Evolutionary conservation across 2,797 vertebrate genomes (phyloP).

Genomic region (Rousettus madagascariensis): DNA sequence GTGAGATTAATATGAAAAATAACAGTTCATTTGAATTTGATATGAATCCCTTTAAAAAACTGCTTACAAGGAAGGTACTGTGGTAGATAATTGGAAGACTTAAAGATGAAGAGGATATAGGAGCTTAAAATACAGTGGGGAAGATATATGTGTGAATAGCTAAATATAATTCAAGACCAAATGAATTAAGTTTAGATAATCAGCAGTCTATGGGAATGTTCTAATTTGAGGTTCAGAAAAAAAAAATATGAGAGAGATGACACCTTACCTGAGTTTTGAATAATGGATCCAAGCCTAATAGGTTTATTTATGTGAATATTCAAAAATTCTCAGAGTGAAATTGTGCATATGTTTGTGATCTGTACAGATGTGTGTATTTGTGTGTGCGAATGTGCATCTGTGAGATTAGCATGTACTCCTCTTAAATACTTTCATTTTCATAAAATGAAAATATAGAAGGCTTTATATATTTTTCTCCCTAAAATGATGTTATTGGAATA

Average conservation of each 20-base stretch:
- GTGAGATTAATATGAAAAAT: slow-evolving; percentile 2
- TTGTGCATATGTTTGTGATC: background rate
- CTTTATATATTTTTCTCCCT: background rate
- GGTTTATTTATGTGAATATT: slow-evolving; percentile 1
- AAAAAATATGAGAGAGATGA: background rate
- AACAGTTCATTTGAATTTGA: background rate
- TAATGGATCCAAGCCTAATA: background rate
- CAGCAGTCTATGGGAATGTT: background rate
- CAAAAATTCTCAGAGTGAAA: background rate
- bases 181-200: background rate
- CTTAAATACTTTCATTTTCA: background rate
- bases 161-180: background rate
- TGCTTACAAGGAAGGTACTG: background rate
- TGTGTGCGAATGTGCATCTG: background rate
- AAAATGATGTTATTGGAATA: background rate
- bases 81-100: background rate
- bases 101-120: background rate
- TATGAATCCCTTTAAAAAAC: background rate
- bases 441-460: background rate
- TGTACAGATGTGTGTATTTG: background rate
- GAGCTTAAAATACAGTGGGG: background rate
- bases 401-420: background rate
- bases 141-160: background rate
- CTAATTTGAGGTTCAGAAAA: background rate
- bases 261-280: background rate